A percentile compares a stretch with the other conserved stretches of the same genome.
These are phyloP conservation scores for Blastobasis adustella DNA, from an alignment of 2,888 invertebrate genomes.

Conservation along the genomic window DNA sequence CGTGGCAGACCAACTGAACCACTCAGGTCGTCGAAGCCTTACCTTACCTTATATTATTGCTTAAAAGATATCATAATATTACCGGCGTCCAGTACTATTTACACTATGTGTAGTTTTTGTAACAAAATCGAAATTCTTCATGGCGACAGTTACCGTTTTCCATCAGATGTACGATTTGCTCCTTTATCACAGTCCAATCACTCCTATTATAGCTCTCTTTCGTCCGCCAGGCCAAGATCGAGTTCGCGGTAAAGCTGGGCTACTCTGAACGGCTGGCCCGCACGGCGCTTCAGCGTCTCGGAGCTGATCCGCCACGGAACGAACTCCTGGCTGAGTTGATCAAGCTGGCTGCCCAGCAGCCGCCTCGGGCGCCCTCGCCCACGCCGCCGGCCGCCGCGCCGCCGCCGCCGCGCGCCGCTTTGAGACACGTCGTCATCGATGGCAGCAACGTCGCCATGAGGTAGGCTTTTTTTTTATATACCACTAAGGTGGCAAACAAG, in stretches of 20 bases:
- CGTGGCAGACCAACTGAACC: too few relatives aligned
- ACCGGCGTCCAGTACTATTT: too few relatives aligned
- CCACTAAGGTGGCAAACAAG: too few relatives aligned
- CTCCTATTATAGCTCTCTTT: too few relatives aligned
- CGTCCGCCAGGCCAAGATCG: conserved; percentile 77
- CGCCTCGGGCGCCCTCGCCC: conserved; percentile 48
- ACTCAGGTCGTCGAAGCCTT: too few relatives aligned
- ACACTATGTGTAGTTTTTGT: too few relatives aligned
- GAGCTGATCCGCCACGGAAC: conserved; percentile 89
- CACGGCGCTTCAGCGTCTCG: conserved; percentile 88
- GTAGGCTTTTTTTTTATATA: conserved; percentile 56
- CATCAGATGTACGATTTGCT: too few relatives aligned
- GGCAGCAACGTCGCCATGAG: conserved; percentile 97
- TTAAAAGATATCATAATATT: too few relatives aligned
- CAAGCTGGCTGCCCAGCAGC: conserved; percentile 80
- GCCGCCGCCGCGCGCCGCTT: conserved; percentile 46
- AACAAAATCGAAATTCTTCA: too few relatives aligned
- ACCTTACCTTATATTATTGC: too few relatives aligned
- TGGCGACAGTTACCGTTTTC: too few relatives aligned
- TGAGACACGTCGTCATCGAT: conserved; percentile 91
- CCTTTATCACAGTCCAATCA: too few relatives aligned
- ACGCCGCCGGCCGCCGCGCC: conserved; percentile 45
- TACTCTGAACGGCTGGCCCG: conserved; percentile 91
- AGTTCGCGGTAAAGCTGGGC: conserved; percentile 94
- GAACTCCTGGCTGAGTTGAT: conserved; percentile 92